phyloP scores from a whole-genome alignment of 2,113 vertebrate species.

The Prionailurus viverrinus region DNA sequence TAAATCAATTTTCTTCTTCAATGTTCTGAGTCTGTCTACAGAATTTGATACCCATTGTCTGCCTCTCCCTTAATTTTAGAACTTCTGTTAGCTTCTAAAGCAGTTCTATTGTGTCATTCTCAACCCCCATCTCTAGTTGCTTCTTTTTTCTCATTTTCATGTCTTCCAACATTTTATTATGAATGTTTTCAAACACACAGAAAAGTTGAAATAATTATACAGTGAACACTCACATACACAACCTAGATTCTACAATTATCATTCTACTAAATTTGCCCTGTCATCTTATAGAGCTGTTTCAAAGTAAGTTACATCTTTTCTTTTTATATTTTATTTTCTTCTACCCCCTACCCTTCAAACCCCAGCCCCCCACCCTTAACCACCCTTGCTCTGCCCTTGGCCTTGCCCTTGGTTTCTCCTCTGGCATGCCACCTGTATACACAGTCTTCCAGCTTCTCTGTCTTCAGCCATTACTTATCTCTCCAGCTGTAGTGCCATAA shows the following conservation, averaged over 20 bases:
- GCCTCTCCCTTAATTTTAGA: neutral
- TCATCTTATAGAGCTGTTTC: neutral
- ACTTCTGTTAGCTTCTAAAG: neutral
- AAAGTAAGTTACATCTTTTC: neutral
- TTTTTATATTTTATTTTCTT: neutral
- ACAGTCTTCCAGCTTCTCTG: neutral
- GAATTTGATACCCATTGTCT: neutral
- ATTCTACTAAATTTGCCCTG: neutral
- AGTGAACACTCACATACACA: neutral
- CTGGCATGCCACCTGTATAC: neutral
- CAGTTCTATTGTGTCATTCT: neutral
- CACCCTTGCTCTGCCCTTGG: neutral
- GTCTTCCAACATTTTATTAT: neutral
- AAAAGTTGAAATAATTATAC: neutral
- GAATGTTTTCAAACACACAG: slow-evolving; percentile 31
- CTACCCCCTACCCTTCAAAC: neutral
- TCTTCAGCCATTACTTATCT: neutral
- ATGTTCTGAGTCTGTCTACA: neutral
- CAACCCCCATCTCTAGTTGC: neutral
- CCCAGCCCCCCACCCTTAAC: neutral
- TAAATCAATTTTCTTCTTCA: neutral
- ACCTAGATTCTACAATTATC: neutral
- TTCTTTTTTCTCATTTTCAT: neutral
- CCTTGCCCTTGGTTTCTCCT: neutral
- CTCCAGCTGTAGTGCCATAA: neutral